A percentile compares a stretch with the other conserved stretches of the same genome.
Conservation (phyloP, 2,888 invertebrate species). For the Leptinotarsa haldemani region DNA sequence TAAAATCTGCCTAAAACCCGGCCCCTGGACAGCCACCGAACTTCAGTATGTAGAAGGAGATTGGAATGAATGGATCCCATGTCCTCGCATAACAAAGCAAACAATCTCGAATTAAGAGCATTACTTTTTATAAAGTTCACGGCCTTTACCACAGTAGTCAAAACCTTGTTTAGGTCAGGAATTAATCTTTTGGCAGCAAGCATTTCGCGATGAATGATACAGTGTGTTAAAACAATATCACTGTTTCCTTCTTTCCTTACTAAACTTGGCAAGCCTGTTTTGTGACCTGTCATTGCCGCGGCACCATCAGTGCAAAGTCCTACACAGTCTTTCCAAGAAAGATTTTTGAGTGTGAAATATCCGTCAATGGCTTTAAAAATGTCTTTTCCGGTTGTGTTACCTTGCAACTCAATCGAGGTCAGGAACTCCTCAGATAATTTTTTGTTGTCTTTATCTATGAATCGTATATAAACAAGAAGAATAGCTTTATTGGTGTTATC, state of each 20-base stretch:
- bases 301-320: constrained; percentile 10
- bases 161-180: constrained; percentile 5
- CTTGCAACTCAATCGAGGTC: constrained; percentile 22
- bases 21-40: constrained; percentile 6
- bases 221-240: too few species aligned
- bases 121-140: constrained; percentile 15
- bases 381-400: background rate
- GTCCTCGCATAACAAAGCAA: constrained; percentile 6
- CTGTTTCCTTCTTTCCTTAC: constrained; percentile 11
- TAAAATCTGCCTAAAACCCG: constrained; percentile 1
- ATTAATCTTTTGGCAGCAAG: constrained; percentile 5
- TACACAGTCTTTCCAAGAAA: too few species aligned
- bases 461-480: background rate
- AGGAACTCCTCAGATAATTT: constrained; percentile 23
- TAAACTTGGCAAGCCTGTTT: constrained; percentile 19
- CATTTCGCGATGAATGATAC: constrained; percentile 5
- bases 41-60: background rate
- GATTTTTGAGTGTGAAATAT: background rate
- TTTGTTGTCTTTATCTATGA: background rate
- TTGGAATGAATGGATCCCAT: constrained; percentile 8
- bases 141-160: constrained; percentile 1
- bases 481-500: constrained; percentile 14
- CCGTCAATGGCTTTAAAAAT: constrained; percentile 16
- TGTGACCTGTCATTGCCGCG: constrained; percentile 23
- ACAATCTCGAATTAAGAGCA: constrained; percentile 18